These are phyloP conservation scores for Tethya wilhelma DNA, from an alignment of 37 sponge, comb jelly and placozoan genomes.

Conservation along the genomic window DNA sequence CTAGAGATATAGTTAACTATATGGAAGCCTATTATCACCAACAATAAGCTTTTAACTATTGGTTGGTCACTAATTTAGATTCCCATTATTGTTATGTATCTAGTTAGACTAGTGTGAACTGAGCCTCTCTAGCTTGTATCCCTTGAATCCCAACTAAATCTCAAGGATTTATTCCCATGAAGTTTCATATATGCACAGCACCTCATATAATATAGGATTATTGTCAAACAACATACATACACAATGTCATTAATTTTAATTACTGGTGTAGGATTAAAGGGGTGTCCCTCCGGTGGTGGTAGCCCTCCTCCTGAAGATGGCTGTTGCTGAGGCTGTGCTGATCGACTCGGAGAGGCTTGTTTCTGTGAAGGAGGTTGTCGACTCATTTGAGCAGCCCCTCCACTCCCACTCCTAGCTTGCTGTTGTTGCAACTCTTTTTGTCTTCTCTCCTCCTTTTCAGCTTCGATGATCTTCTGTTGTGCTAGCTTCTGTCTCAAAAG, in stretches of 20 bases:
- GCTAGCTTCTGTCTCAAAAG: slow-evolving; percentile 15
- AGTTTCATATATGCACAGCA: too few relatives aligned
- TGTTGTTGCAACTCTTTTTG: not conserved
- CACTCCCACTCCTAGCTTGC: not conserved
- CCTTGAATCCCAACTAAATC: too few relatives aligned
- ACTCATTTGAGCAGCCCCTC: not conserved
- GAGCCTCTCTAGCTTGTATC: too few relatives aligned
- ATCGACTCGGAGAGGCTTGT: not conserved
- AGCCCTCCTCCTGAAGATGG: not conserved
- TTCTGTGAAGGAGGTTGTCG: not conserved
- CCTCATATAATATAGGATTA: too few relatives aligned
- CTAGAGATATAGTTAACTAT: not conserved
- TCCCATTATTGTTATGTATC: too few relatives aligned
- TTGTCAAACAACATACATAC: too few relatives aligned
- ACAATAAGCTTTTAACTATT: too few relatives aligned
- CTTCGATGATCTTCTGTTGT: slow-evolving; percentile 17
- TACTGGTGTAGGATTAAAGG: slow-evolving; percentile 27
- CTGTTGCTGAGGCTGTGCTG: not conserved
- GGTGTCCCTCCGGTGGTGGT: slow-evolving; percentile 29
- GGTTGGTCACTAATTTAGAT: too few relatives aligned
- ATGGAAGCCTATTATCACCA: too few relatives aligned
- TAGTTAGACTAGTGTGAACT: too few relatives aligned
- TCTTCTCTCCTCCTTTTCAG: not conserved
- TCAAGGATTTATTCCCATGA: too few relatives aligned
- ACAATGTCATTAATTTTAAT: not conserved